Evolutionary conservation across 1,140 invertebrate genomes (phyloP), one percentile per base, ranked within the genome.

Genomic region (Yoshiicerus persimilis): DNA sequence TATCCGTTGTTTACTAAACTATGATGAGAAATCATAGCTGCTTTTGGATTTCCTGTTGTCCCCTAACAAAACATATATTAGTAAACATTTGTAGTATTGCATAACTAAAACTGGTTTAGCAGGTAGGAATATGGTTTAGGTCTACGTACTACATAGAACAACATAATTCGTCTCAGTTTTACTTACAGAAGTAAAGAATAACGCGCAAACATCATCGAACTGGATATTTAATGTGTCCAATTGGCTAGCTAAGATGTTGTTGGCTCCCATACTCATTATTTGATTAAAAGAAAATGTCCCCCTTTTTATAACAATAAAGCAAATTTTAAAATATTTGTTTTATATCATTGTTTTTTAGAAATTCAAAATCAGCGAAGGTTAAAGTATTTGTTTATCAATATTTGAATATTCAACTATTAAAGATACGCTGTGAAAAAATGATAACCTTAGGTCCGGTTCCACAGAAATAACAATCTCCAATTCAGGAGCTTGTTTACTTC

Each of bases 131-230:
- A 41, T 41, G n/a, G n/a, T n/a, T n/a, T n/a, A n/a, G n/a, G n/a
- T n/a, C n/a, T n/a, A n/a, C n/a, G n/a, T n/a, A n/a, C n/a, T n/a
- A n/a, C n/a, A n/a, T n/a, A n/a, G n/a, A n/a, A 41, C 39, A 41
- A 8, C 39, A 41, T 41, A 41, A 6, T 8, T 41, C 6, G 39
- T 6, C 39, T 41, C 11, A 25, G 20, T 6, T 62, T 8, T 88
- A 94, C 95, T 95, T 89, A 96, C 96, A 0, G 97, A 98, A 0
- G 97, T 98, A 90, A 98, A 98, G 91, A 97, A 96, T 90, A 98
- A 95, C 91, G 96, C 96, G 87, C 94, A 95, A 1, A 95, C 94
- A 27, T 95, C 94, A 91, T 96, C 94, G 13, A 96, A 95, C 83
- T 94, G 94, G 4, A 97, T 92, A 90, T 94, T 92, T 11, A 94